A percentile compares a stretch with the other conserved stretches of the same genome.
Conservation (phyloP, 2,797 vertebrate species). For the Cryptoblepharus egeriae region DNA sequence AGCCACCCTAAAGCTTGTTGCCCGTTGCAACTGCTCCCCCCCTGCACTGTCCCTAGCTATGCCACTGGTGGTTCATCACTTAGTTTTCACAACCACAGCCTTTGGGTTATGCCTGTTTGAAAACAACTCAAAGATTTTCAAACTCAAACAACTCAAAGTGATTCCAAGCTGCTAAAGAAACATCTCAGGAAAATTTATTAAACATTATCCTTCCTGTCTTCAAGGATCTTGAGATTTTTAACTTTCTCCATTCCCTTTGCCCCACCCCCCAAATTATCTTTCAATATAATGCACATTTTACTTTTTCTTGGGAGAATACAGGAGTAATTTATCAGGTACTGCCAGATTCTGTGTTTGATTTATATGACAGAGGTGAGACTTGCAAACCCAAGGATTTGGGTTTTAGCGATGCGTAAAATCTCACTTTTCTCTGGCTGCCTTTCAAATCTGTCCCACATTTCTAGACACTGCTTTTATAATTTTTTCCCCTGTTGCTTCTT, state of each 20-base stretch:
- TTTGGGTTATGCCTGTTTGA: constrained; percentile 59
- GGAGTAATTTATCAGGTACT: constrained; percentile 3
- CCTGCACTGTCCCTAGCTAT: too few relatives aligned
- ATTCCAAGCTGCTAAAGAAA: constrained; percentile 57
- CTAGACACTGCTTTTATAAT: background rate
- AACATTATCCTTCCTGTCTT: constrained; percentile 10
- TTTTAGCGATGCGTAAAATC: background rate
- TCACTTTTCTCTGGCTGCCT: constrained; percentile 37
- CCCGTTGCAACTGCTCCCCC: too few relatives aligned
- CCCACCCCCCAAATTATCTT: background rate
- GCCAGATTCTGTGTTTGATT: background rate
- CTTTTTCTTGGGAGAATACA: background rate
- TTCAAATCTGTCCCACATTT: constrained; percentile 31
- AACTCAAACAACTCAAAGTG: constrained; percentile 58
- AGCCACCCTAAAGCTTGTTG: too few relatives aligned
- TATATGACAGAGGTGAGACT: background rate
- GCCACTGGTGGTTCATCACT: too few relatives aligned
- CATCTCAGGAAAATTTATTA: constrained; percentile 44
- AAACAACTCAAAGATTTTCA: constrained; percentile 60
- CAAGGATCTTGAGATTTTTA: constrained; percentile 8
- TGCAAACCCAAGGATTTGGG: constrained; percentile 39
- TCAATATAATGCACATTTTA: background rate
- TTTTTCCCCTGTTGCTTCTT: background rate
- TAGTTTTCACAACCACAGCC: constrained; percentile 46
- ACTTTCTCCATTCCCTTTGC: background rate